phyloP scores from a whole-genome alignment of 1,140 invertebrate genomes.

The Drosophila busckii region DNA sequence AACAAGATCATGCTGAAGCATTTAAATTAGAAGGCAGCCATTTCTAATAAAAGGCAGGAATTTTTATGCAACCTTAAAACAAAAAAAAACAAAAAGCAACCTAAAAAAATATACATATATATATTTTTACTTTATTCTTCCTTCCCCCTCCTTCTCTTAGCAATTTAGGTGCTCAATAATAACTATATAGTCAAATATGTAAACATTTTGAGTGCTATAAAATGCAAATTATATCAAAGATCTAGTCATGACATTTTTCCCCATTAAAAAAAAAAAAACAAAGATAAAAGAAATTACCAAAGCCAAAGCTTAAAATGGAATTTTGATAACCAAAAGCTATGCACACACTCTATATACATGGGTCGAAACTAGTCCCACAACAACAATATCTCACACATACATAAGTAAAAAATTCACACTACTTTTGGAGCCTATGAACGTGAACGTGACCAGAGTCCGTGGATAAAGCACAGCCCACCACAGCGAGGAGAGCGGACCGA shows the following conservation, averaged over 20 bases:
- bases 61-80: conserved; percentile 51
- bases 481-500: too few species aligned
- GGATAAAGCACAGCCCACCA: too few species aligned
- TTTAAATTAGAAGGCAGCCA: conserved; percentile 28
- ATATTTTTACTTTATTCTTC: conserved; percentile 79
- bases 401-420: too few species aligned
- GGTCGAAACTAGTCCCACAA: too few species aligned
- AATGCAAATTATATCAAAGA: conserved; percentile 55
- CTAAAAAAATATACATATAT: conserved; percentile 64
- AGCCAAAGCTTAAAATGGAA: too few species aligned
- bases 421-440: conserved; percentile 24
- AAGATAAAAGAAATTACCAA: conserved; percentile 15
- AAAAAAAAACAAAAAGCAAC: conserved; percentile 20
- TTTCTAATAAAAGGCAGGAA: conserved; percentile 29
- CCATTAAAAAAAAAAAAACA: conserved; percentile 18
- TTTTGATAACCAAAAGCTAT: too few species aligned
- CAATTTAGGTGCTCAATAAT: conserved; percentile 74
- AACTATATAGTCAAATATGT: conserved; percentile 70
- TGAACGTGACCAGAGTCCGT: too few species aligned
- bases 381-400: too few species aligned
- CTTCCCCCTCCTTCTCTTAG: conserved; percentile 75
- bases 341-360: too few species aligned
- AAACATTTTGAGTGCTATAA: conserved; percentile 74
- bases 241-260: conserved; percentile 43
- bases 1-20: too few species aligned